Conservation (phyloP, 2,888 invertebrate genomes). For the Rhagophthalmus giganteus region DNA sequence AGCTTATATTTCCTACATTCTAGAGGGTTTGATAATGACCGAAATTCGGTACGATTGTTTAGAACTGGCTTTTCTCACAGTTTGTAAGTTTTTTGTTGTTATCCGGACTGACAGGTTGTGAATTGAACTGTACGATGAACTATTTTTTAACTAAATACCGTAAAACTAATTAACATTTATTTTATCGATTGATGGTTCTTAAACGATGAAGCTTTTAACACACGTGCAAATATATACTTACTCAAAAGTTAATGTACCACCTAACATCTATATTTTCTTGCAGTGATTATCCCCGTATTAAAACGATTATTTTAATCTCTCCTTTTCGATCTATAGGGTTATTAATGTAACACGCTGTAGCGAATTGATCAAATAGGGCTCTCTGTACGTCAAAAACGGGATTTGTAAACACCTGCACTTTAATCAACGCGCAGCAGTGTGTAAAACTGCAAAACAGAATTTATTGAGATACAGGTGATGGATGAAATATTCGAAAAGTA, state of each 20-base stretch:
- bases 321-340: constrained; percentile 1
- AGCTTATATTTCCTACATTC: constrained; percentile 38
- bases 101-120: constrained; percentile 21
- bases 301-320: constrained; percentile 30
- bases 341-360: constrained; percentile 1
- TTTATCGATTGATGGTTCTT: neutral
- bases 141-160: too few relatives aligned
- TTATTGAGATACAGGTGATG: constrained; percentile 11
- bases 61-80: constrained; percentile 24
- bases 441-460: constrained; percentile 2
- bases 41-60: constrained; percentile 24
- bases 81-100: constrained; percentile 17
- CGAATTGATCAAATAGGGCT: constrained; percentile 8
- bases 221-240: constrained; percentile 25
- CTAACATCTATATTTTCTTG: constrained; percentile 9
- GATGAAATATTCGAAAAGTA: constrained; percentile 1
- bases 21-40: constrained; percentile 28
- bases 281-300: constrained; percentile 29
- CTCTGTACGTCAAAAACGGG: constrained; percentile 13
- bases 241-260: constrained; percentile 15
- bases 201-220: neutral
- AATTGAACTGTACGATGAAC: constrained; percentile 6
- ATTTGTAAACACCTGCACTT: constrained; percentile 23
- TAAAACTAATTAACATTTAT: too few relatives aligned
- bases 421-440: constrained; percentile 4